Evolutionary conservation across 2,888 invertebrate genomes (phyloP), one percentile per base, ranked within the genome.

Genomic region (Venustoraphidia nigricollis): DNA sequence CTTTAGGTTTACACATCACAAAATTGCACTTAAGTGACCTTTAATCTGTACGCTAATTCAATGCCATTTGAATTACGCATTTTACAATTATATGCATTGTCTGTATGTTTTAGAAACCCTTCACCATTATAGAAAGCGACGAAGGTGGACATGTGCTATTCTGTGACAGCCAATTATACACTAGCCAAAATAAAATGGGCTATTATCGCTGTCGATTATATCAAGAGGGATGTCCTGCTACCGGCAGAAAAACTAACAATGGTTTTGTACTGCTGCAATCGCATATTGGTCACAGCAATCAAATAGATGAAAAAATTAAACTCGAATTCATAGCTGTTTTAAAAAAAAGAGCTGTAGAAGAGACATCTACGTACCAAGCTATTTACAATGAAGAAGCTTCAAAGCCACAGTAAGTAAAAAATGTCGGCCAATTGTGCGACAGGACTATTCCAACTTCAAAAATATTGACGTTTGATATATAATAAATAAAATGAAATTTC

Each of bases 121-220:
- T 34, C 17, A 34, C 40, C 10, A 34, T 40, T 14, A 46, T 46
- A 35, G 36, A 46, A 17, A 34, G 40, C 13, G 46, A 35, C n/a
- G 13, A 13, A 27, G 11, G 13, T 11, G 46, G 40, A 8, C 40
- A 40, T n/a, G 17, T 46, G 11, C 13, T 46, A n/a, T 46, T n/a
- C 35, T 40, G 46, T 13, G 46, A 46, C 36, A 41, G 35, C 4
- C 46, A 46, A 9, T 41, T 46, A n/a, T 46, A 46, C 35, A 46
- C 13, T 13, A 14, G 35, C 14, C 36, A 45, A 17, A 46, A 41
- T 17, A 40, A 41, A 34, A 13, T 27, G 11, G 46, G 41, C 10
- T 46, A 46, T 41, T 46, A 40, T 36, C 40, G 46, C 13, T 46
- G 46, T 41, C 36, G 46, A 35, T 40, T 46, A 34, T 41, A 46